Conservation (phyloP, 2,113 vertebrate genomes). For the Macrotus californicus region DNA sequence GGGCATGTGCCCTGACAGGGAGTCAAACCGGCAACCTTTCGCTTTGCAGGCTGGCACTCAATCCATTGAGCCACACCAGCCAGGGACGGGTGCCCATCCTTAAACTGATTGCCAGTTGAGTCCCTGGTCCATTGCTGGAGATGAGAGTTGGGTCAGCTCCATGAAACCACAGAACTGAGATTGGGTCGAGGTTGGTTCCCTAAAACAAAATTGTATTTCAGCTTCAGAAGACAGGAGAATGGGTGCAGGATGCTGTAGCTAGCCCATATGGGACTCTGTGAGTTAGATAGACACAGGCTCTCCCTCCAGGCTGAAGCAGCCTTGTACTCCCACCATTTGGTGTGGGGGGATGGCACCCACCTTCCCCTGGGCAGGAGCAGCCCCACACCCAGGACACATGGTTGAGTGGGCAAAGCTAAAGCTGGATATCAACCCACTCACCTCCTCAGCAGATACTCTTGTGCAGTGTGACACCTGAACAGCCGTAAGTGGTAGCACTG, state of each 20-base stretch:
- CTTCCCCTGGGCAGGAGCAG: not conserved
- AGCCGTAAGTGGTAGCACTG: accelerated
- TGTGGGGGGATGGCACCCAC: not conserved
- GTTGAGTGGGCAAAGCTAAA: not conserved
- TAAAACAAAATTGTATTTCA: not conserved
- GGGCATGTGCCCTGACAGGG: too few species aligned
- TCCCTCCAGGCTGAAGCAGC: not conserved
- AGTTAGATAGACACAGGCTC: not conserved
- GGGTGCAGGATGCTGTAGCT: too few species aligned
- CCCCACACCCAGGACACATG: not conserved
- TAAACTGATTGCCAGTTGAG: not conserved
- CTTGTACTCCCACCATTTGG: not conserved
- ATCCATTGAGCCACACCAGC: too few species aligned
- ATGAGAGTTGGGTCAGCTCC: not conserved
- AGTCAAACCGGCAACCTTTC: too few species aligned
- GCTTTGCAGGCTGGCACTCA: too few species aligned
- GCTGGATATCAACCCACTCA: too few species aligned
- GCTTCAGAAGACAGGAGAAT: not conserved
- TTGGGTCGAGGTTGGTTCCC: not conserved
- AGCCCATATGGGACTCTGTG: not conserved
- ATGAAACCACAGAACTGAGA: not conserved
- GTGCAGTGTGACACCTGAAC: not conserved
- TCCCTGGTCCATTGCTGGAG: not conserved
- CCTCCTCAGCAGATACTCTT: not conserved
- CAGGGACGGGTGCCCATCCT: not conserved